Evolutionary conservation across 2,888 invertebrate genomes (phyloP).

Genomic region (Eilema caniola): DNA sequence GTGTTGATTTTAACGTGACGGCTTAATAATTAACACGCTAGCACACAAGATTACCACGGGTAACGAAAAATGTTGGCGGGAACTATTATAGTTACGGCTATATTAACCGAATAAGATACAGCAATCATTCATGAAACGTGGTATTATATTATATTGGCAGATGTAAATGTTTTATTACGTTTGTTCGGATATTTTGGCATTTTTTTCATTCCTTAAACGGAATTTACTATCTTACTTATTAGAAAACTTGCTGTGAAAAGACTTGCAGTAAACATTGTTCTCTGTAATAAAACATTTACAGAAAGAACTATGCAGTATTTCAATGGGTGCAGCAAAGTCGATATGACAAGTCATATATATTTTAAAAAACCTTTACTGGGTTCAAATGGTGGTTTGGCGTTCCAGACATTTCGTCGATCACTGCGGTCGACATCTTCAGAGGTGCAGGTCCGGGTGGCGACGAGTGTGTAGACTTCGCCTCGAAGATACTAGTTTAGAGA

Average conservation of each 20-base stretch:
- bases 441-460: no score
- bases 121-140: background rate
- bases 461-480: no score
- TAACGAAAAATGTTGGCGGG: background rate
- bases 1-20: constrained; percentile 30
- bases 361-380: background rate
- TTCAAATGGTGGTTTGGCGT: no score
- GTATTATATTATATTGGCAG: background rate
- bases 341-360: background rate
- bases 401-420: no score
- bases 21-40: constrained; percentile 26
- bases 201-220: background rate
- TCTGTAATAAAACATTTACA: no score
- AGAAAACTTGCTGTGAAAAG: background rate
- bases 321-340: background rate
- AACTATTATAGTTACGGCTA: background rate
- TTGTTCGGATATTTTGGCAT: background rate
- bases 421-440: no score
- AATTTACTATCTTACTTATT: background rate
- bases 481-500: no score
- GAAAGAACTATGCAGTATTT: background rate
- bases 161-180: background rate
- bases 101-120: background rate
- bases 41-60: constrained; percentile 10
- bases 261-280: background rate